Percentiles rank a stretch among this genome's conserved stretches.
These are phyloP conservation scores for Acromyrmex echinatior DNA, from an alignment of 1,140 invertebrate species.

Conservation along the genomic window DNA sequence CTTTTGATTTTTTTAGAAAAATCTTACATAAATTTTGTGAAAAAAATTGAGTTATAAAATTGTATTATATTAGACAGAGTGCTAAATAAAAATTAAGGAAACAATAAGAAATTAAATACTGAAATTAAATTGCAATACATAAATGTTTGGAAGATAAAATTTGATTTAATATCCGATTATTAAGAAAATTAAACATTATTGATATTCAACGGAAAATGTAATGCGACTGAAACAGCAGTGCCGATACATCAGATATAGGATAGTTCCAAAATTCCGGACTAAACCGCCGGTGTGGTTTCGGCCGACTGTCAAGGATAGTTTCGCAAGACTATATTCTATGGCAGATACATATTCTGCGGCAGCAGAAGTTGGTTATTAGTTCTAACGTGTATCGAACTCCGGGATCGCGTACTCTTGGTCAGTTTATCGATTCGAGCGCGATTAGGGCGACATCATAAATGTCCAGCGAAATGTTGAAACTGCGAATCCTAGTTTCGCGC, in stretches of 20 bases:
- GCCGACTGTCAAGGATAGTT: conserved; percentile 57
- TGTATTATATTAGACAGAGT: not conserved
- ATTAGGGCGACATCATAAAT: conserved; percentile 22
- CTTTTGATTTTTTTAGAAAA: not conserved
- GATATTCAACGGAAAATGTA: conserved; percentile 21
- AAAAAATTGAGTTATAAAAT: conserved; percentile 9
- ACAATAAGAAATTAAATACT: not conserved
- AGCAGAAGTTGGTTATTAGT: conserved; percentile 59
- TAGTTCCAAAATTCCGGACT: conserved; percentile 56
- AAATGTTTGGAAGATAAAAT: not conserved
- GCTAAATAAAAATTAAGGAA: not conserved
- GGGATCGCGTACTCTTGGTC: conserved; percentile 17
- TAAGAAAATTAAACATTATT: not conserved
- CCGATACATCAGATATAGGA: conserved; percentile 6
- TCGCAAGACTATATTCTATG: conserved; percentile 47
- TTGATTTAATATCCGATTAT: not conserved
- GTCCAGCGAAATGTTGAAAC: not conserved
- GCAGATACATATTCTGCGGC: conserved; percentile 58
- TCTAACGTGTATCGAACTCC: conserved; percentile 41
- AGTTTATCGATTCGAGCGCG: conserved; percentile 10
- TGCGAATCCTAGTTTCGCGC: not conserved
- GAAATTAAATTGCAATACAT: not conserved
- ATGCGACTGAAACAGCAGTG: not conserved
- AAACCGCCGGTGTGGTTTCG: conserved; percentile 42
- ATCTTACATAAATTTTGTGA: not conserved